Base-by-base conservation (phyloP, 2,797 vertebrate species). In the Bufotes viridis region DNA sequence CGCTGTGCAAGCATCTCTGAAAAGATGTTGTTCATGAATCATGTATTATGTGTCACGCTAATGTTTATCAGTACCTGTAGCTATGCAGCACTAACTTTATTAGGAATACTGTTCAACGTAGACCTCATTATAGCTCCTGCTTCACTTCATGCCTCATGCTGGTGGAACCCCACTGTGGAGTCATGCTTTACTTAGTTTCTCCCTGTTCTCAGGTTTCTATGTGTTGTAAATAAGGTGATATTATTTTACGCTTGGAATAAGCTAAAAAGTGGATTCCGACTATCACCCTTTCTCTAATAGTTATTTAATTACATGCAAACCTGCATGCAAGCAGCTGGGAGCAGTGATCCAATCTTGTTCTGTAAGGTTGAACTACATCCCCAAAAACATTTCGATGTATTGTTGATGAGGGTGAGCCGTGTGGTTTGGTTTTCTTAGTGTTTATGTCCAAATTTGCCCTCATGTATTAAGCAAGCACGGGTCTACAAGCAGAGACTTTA, bases 171-270 rank as follows among this genome's bases (percentile, higher is more conserved):
- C 78, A 60, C 78, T 79, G 78, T 4, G 24, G 60, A 60, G 53
- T 79, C 78, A 79, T 79, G 78, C 14, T 58, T 29, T 79, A 34
- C 78, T 60, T 79, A 60, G n/a, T 34, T 79, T 79, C 53, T 79
- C n/a, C 78, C 9, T 29, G 78, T 60, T 79, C 55, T 79, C 55
- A 79, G 60, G 78, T 79, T 57, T 29, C 55, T 34, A 20, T 26
- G 24, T 76, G 49, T 20, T 12, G 14, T 58, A 4, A 5, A 57
- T 4, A 20, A 79, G 53, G 53, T 9, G 18, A 15, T 7, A 18
- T 78, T 78, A 18, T 78, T 76, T 78, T 58, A 53, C 76, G 26
- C 7, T 26, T 26, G n/a, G 0, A 13, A 18, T 4, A 78, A 78
- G 22, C 57, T 24, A 22, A 78, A 78, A 53, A 18, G 24, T 78